Evolutionary conservation across 2,797 vertebrate genomes (phyloP).

Genomic region (Gila robusta): DNA sequence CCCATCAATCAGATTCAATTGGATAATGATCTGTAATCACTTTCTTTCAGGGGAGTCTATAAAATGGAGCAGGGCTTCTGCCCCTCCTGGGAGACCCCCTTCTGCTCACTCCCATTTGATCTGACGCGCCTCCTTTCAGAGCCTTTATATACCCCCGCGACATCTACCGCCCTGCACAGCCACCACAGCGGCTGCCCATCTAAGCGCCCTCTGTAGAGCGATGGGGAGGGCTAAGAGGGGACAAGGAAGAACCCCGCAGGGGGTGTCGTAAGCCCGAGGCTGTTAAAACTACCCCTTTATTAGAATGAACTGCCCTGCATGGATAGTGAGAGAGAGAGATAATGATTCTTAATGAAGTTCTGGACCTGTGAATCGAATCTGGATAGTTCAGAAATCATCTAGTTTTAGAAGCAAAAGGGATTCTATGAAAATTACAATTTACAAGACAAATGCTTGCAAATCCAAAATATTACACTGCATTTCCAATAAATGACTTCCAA

Average conservation of each 20-base stretch:
- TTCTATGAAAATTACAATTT: conserved; percentile 4
- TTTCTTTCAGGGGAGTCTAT: conserved; percentile 99
- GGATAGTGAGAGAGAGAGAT: conserved; percentile 76
- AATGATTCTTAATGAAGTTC: conserved; percentile 56
- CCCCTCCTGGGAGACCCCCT: conserved; percentile 97
- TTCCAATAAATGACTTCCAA: background rate
- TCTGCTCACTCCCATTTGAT: conserved; percentile 94
- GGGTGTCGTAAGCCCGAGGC: conserved; percentile 78
- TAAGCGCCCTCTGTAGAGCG: conserved; percentile 72
- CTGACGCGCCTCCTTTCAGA: conserved; percentile 84
- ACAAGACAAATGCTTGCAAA: background rate
- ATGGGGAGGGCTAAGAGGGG: conserved; percentile 78
- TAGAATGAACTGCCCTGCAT: conserved; percentile 86
- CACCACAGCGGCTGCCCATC: conserved; percentile 7
- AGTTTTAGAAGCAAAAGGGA: conserved; percentile 6
- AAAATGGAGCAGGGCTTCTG: conserved; percentile 93
- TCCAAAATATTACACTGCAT: background rate
- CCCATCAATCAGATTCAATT: conserved; percentile 99
- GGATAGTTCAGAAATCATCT: conserved; percentile 24
- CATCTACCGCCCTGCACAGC: conserved; percentile 51
- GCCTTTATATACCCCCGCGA: conserved; percentile 90
- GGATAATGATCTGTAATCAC: conserved; percentile 99
- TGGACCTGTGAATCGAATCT: conserved; percentile 31
- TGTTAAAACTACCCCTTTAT: conserved; percentile 94
- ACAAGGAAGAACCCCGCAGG: conserved; percentile 86